phyloP scores from a whole-genome alignment of 2,888 invertebrate species.

The Myathropa florea region DNA sequence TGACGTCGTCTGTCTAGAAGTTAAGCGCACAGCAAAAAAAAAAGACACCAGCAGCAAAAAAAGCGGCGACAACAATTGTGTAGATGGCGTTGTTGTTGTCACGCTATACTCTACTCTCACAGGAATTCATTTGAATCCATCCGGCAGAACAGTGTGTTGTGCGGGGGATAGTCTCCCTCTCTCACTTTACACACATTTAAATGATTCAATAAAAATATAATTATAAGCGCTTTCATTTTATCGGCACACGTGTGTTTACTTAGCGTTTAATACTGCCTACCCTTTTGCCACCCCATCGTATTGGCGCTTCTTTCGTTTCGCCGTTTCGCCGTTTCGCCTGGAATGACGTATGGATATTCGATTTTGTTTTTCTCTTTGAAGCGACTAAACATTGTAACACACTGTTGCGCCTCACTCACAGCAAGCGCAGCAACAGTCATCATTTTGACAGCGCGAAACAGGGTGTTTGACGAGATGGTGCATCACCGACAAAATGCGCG shows the following conservation, averaged over 20 bases:
- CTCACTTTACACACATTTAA: conserved; percentile 16
- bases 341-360: background rate
- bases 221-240: conserved; percentile 51
- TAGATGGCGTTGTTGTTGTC: background rate
- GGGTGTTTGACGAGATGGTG: too few species aligned
- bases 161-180: background rate
- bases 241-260: conserved; percentile 70
- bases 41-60: background rate
- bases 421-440: background rate
- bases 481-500: too few species aligned
- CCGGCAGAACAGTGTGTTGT: conserved; percentile 5
- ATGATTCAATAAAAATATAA: conserved; percentile 55
- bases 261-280: conserved; percentile 24
- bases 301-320: background rate
- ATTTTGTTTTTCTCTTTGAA: too few species aligned
- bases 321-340: too few species aligned
- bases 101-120: conserved; percentile 34
- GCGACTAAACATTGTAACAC: background rate
- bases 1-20: conserved; percentile 68
- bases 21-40: conserved; percentile 17
- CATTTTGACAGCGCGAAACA: background rate
- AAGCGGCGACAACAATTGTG: conserved; percentile 27
- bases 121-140: conserved; percentile 31
- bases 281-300: background rate
- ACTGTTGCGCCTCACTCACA: background rate